Base-by-base conservation (phyloP, 2,797 vertebrate species). In the Phrynocephalus forsythii region DNA sequence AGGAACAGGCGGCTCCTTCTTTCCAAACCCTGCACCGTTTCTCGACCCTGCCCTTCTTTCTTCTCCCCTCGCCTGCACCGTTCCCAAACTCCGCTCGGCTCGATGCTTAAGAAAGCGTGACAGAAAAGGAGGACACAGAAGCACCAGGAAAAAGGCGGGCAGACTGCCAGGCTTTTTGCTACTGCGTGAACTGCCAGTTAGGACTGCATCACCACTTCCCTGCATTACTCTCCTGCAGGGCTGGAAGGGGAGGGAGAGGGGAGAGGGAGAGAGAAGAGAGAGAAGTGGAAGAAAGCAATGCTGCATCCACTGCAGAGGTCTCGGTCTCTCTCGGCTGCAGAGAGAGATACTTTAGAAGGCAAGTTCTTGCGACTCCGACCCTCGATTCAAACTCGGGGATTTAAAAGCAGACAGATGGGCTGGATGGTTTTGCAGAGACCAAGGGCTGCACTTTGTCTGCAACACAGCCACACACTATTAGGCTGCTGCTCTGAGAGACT, bases 161-260 rank as follows among this genome's bases (percentile, higher is more conserved):
- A 68, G 18, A 15, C 2, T 15, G 87, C 82, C 81, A 66, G 33
- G 56, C n/a, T 7, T 73, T 33, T 28, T 15, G 68, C 67, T 73
- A 7, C 24, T 75, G 52, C 67, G 38, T 28, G 56, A 69, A 84
- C 50, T 67, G 87, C 77, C 86, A 83, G 75, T 69, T 83, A 78
- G 73, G 44, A 84, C 76, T 48, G 68, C 83, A 80, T 68, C 87
- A 67, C 60, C 83, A 9, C 44, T 71, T 75, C 78, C 63, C 77
- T 81, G 87, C 83, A 81, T 85, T 85, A 28, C 77, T 81, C 69
- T 85, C 87, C 87, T 88, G 83, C 87, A 85, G 87, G 48, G 26
- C 56, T 66, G 33, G 38, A 15, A 0, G 48, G 30, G 50, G 24
- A 3, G 6, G 2, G 44, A 6, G 22, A 33, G 38, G 8, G 9